Conservation (phyloP, 2,113 vertebrate genomes). For the Alligator sinensis region DNA sequence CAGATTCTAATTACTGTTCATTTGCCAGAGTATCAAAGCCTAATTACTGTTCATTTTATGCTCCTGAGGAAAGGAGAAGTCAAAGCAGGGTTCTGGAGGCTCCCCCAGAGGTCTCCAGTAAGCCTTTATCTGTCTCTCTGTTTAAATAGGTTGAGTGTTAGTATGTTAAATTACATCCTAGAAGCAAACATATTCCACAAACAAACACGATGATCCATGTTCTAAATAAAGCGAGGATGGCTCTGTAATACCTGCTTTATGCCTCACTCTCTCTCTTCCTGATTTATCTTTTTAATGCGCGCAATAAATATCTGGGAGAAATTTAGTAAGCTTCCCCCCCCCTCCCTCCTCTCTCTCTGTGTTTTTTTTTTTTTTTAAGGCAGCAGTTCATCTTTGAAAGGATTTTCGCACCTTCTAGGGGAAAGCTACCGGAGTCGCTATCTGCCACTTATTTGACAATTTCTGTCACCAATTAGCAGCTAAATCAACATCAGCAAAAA, state of each 20-base stretch:
- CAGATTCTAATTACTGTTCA: constrained; percentile 99
- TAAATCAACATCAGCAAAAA: constrained; percentile 98
- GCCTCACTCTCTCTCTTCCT: constrained; percentile 85
- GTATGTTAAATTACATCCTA: constrained; percentile 88
- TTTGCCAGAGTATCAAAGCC: constrained; percentile 99
- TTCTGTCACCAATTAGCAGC: constrained; percentile 99
- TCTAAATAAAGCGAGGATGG: constrained; percentile 85
- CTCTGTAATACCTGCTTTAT: constrained; percentile 86
- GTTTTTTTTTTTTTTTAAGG: constrained; percentile 78
- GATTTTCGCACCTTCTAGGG: constrained; percentile 94
- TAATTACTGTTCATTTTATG: constrained; percentile 99
- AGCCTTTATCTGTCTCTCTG: constrained; percentile 91
- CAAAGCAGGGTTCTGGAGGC: constrained; percentile 93
- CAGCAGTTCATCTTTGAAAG: constrained; percentile 90
- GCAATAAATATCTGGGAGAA: constrained; percentile 93
- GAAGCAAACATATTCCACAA: constrained; percentile 96
- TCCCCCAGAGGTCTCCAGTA: constrained; percentile 95
- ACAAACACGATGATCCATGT: constrained; percentile 95
- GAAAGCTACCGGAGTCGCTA: constrained; percentile 91
- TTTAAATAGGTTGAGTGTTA: constrained; percentile 92
- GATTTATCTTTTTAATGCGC: constrained; percentile 90
- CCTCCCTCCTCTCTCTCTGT: not conserved
- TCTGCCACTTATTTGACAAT: constrained; percentile 98
- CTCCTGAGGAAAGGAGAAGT: constrained; percentile 94
- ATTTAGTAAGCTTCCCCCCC: constrained; percentile 82